Conservation (phyloP, 1,140 invertebrate species). For the Phocides pigmalion region DNA sequence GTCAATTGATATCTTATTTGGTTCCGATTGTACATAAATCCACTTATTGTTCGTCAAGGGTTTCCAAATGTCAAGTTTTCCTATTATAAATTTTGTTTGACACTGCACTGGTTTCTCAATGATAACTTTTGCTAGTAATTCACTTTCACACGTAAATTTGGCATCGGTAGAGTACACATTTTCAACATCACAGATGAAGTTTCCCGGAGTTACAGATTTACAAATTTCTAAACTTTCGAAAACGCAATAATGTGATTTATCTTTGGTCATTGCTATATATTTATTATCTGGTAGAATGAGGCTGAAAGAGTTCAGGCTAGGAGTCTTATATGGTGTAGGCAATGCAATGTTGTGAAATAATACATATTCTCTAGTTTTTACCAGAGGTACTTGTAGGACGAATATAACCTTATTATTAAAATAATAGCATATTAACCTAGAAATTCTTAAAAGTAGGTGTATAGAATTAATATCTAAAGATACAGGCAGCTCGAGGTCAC, state of each 20-base stretch:
- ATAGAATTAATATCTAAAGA: slow-evolving; percentile 35
- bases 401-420: slow-evolving; percentile 37
- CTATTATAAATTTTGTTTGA: slow-evolving; percentile 6
- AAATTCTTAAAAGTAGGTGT: too few relatives aligned
- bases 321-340: slow-evolving; percentile 10
- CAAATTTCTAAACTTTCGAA: slow-evolving; percentile 6
- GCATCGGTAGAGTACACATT: slow-evolving; percentile 26
- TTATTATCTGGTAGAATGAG: slow-evolving; percentile 33
- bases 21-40: slow-evolving; percentile 31
- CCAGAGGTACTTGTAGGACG: slow-evolving; percentile 35
- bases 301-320: slow-evolving; percentile 3
- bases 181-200: slow-evolving; percentile 27
- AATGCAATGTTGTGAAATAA: slow-evolving; percentile 25
- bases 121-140: slow-evolving; percentile 15
- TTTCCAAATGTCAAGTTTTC: slow-evolving; percentile 18
- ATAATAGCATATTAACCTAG: too few relatives aligned
- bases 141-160: slow-evolving; percentile 28
- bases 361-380: slow-evolving; percentile 31
- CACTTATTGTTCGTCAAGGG: slow-evolving; percentile 24
- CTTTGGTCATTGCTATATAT: slow-evolving; percentile 37
- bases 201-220: not conserved
- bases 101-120: slow-evolving; percentile 14
- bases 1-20: too few relatives aligned
- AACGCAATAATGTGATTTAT: slow-evolving; percentile 30
- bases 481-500: slow-evolving; percentile 35